phyloP scores from a whole-genome alignment of 2,888 invertebrate species.

The Eupithecia abbreviata region DNA sequence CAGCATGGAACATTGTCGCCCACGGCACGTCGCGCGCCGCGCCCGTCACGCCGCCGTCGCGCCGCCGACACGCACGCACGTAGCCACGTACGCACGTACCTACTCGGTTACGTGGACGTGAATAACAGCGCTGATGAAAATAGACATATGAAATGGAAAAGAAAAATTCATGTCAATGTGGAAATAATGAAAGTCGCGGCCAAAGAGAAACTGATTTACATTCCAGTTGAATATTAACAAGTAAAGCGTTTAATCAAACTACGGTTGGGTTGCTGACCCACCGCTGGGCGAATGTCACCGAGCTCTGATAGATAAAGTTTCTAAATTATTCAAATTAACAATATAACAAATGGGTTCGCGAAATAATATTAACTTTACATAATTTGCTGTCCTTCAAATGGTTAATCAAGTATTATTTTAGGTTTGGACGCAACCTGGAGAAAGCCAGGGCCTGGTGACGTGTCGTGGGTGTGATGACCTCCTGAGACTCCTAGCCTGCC shows the following conservation, averaged over 20 bases:
- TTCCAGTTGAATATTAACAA: background rate
- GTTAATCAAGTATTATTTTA: background rate
- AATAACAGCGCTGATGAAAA: slow-evolving; percentile 5
- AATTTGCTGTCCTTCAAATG: background rate
- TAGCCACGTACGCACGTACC: background rate
- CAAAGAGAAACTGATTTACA: background rate
- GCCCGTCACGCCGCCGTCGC: slow-evolving; percentile 25
- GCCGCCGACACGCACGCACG: slow-evolving; percentile 1
- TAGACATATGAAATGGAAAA: slow-evolving; percentile 1
- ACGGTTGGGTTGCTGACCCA: background rate
- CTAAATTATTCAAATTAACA: slow-evolving; percentile 2
- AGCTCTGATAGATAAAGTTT: background rate
- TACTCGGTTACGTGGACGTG: slow-evolving; percentile 5
- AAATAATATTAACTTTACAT: slow-evolving; percentile 1
- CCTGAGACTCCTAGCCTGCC: no score
- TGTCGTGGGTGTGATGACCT: no score
- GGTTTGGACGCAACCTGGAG: background rate
- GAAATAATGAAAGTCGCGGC: background rate
- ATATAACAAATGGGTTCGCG: background rate
- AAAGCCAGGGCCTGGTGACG: background rate
- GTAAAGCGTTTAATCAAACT: background rate
- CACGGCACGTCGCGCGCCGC: slow-evolving; percentile 22
- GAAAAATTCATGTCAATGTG: slow-evolving; percentile 5
- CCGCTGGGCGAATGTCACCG: background rate
- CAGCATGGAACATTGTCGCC: slow-evolving; percentile 24